Base-by-base conservation (phyloP, 1,140 invertebrate genomes). In the Macrosteles quadrilineatus region DNA sequence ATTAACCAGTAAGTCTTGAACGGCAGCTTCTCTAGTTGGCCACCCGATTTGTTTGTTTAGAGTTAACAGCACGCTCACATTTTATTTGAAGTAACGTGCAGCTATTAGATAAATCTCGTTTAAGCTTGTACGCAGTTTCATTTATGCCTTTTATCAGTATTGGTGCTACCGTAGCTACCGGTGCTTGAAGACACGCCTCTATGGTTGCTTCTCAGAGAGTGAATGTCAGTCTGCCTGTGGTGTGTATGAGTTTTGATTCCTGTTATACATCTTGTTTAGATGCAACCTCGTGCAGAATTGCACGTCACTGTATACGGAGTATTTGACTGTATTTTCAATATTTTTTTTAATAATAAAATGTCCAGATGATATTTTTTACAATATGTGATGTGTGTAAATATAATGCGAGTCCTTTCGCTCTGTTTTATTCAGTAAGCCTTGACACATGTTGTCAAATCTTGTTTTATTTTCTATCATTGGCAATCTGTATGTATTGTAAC, bases 401-500 rank as follows among this genome's bases (percentile, higher is more conserved):
- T 55, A 68, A 47, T 68, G 47, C 50, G 21, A 57, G 21, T 55
- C 50, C 67, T 68, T 29, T 53, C 47, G 47, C 43, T 25, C 45
- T 68, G 47, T 55, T 47, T 68, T 55, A 29, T 31, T 53, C 30
- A 55, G 25, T 55, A 17, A 27, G 31, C 53, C 29, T 68, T 68
- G 47, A 19, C 45, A 65, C 36, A 23, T 1, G 1, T 65, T 65
- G 23, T 32, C 19, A 32, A 65, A 32, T 65, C 43, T 36, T 65
- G 32, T 65, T 68, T 57, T 68, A 55, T 50, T 68, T 55, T 57
- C 53, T 45, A 57, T 55, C 47, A 53, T 68, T 68, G 67, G 67
- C 67, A 68, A 68, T 68, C 67, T 68, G 67, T 68, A 68, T 68
- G 53, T 68, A 55, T 30, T 68, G 53, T 68, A 68, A 55, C 67